Base-by-base conservation (phyloP, 1,140 invertebrate species). In the Pachypeltis micranthus region DNA sequence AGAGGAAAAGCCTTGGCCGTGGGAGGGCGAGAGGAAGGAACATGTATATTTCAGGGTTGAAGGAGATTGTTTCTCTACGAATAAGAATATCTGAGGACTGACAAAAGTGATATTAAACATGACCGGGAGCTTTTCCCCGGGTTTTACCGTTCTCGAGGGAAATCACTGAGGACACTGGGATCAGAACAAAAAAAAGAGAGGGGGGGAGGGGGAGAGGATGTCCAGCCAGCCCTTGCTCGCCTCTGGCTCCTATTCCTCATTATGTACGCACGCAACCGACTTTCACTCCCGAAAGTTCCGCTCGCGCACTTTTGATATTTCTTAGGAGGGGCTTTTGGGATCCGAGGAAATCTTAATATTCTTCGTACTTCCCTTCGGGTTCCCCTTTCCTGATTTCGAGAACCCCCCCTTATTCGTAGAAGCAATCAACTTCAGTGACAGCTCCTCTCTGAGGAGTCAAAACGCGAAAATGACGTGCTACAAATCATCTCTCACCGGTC, bases 11-110 rank as follows among this genome's bases (percentile, higher is more conserved):
- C 7, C 31, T 39, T 16, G 16, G 31, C 7, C 7, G 7, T 39
- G 31, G 57, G 28, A 31, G 57, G 29, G 57, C 16, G 57, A 29
- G 59, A 16, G 16, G 16, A 54, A 25, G 44, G 44, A n/a, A 14
- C 60, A 61, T 61, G 60, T 61, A 61, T 61, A 61, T 61, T 61
- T 61, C 39, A 61, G 44, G 21, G 60, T 23, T 51, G 34, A 61
- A 61, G 60, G 60, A 61, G 60, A 61, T 61, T 61, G 60, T 61
- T 61, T 61, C 44, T 61, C 60, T 51, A 21, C 29, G 60, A 44
- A 61, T 61, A 61, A 61, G 60, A 61, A 61, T 61, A 61, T 61
- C 60, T 61, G 60, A 61, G 44, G 60, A 61, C 60, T 61, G 60
- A 61, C 60, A 61, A 47, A 61, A 51, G 39, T 61, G 60, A 61